phyloP scores from a whole-genome alignment of 2,797 vertebrate genomes.

The Ctenosaura bakeri region DNA sequence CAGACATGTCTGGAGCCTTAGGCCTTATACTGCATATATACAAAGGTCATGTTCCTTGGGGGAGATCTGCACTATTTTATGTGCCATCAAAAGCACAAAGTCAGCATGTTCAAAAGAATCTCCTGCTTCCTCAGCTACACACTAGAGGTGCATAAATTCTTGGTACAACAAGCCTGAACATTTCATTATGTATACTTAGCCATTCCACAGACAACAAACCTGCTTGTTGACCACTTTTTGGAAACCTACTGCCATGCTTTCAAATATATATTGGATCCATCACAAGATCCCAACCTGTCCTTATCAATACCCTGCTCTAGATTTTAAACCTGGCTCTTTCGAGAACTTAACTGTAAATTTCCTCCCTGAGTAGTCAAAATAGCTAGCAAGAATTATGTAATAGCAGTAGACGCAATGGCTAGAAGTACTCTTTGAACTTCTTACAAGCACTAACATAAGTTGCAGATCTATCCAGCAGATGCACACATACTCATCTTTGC shows the following conservation, averaged over 20 bases:
- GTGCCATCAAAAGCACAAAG: not conserved
- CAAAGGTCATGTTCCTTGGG: not conserved
- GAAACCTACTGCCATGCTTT: not conserved
- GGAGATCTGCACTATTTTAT: not conserved
- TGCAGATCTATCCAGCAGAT: not conserved
- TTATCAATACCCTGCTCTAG: not conserved
- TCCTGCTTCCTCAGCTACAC: not conserved
- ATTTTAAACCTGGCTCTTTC: not conserved
- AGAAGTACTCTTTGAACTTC: not conserved
- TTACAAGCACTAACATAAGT: no score
- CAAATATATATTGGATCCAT: not conserved
- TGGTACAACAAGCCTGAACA: not conserved
- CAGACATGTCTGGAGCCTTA: not conserved
- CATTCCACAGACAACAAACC: not conserved
- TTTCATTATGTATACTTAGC: not conserved
- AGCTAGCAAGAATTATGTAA: not conserved
- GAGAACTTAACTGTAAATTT: not conserved
- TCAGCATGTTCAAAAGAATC: not conserved
- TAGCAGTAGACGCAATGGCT: not conserved
- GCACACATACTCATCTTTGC: not conserved
- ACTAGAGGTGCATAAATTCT: not conserved
- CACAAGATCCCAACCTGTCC: not conserved
- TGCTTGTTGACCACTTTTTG: not conserved
- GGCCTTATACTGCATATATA: not conserved
- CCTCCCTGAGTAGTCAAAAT: not conserved